phyloP scores from a whole-genome alignment of 2,888 invertebrate species.

The Carabus problematicus region DNA sequence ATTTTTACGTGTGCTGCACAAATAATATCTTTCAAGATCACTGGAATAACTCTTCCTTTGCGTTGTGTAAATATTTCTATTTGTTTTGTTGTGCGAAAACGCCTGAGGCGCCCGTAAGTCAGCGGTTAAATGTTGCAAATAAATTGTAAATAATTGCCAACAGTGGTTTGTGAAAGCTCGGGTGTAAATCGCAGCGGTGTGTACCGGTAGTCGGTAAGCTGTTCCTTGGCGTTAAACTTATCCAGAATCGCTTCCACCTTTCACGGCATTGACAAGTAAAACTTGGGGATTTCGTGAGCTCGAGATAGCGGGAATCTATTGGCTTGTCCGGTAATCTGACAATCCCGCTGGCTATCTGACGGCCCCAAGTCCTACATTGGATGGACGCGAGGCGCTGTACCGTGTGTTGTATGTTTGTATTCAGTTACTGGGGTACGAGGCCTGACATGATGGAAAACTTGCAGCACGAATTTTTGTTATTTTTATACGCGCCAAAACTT shows the following conservation, averaged over 20 bases:
- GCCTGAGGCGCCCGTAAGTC: too few relatives aligned
- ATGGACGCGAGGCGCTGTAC: background rate
- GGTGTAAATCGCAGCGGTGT: too few relatives aligned
- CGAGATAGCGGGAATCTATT: conserved; percentile 51
- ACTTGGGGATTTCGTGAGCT: conserved; percentile 46
- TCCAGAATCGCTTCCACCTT: conserved; percentile 19
- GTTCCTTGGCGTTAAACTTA: conserved; percentile 8
- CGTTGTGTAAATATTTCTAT: too few relatives aligned
- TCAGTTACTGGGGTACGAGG: conserved; percentile 30
- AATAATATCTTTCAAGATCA: too few relatives aligned
- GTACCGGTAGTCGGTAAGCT: background rate
- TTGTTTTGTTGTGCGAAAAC: too few relatives aligned
- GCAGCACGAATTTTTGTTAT: background rate
- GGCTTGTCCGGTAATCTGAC: conserved; percentile 53
- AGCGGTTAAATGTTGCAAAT: too few relatives aligned
- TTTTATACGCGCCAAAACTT: too few relatives aligned
- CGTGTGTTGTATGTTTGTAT: conserved; percentile 27
- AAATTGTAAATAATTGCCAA: too few relatives aligned
- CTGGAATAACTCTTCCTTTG: too few relatives aligned
- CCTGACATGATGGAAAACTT: conserved; percentile 12
- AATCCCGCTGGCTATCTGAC: conserved; percentile 46
- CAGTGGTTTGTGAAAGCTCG: too few relatives aligned
- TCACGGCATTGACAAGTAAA: conserved; percentile 49
- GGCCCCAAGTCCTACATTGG: conserved; percentile 7
- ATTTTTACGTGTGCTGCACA: too few relatives aligned